A percentile compares a stretch with the other conserved stretches of the same genome.
phyloP scores from a whole-genome alignment of 2,797 vertebrate genomes.

The Chelidonichthys spinosus region DNA sequence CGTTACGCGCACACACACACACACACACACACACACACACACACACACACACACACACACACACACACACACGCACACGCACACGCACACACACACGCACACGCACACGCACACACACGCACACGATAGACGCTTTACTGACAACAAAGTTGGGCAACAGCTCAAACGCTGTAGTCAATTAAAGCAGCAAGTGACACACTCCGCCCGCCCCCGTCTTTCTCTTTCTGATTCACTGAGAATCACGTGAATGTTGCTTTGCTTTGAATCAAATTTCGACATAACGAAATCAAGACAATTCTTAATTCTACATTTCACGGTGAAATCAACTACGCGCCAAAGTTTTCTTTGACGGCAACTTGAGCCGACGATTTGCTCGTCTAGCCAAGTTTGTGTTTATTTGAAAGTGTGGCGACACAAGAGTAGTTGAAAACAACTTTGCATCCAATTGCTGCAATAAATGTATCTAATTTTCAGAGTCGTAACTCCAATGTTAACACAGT shows the following conservation, averaged over 20 bases:
- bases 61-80: constrained; percentile 11
- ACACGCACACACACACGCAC: constrained; percentile 11
- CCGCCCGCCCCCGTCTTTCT: constrained; percentile 14
- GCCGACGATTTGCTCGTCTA: constrained; percentile 27
- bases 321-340: constrained; percentile 32
- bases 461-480: background rate
- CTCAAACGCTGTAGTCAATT: constrained; percentile 69
- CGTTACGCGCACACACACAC: constrained; percentile 38
- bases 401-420: background rate
- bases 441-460: background rate
- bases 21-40: constrained; percentile 15
- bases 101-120: constrained; percentile 17
- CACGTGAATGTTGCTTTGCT: constrained; percentile 37
- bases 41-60: constrained; percentile 13
- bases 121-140: constrained; percentile 50
- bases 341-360: constrained; percentile 30
- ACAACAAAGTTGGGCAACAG: constrained; percentile 73
- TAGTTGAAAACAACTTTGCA: background rate
- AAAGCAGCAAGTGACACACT: constrained; percentile 52
- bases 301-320: constrained; percentile 50
- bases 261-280: constrained; percentile 44
- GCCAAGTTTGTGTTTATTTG: constrained; percentile 19
- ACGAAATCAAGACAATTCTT: constrained; percentile 33
- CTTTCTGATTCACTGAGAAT: constrained; percentile 31
- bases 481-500: background rate